A percentile compares a stretch with the other conserved stretches of the same genome.
Evolutionary conservation across 1,140 invertebrate species (phyloP).

Genomic region (Sweltsa coloradensis): DNA sequence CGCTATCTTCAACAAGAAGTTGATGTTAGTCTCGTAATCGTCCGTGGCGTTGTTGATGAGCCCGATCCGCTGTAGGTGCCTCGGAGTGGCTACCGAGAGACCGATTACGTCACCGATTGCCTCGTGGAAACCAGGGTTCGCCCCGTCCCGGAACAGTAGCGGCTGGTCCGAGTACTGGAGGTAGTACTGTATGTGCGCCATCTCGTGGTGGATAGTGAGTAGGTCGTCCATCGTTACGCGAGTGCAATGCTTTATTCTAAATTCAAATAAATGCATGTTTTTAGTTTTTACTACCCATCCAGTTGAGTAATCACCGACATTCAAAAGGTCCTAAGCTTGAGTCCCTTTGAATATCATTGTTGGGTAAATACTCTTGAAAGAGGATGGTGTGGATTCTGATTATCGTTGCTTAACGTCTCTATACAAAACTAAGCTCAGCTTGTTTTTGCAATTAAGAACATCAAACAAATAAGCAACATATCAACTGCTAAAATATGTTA

Average conservation of each 20-base stretch:
- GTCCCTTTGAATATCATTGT: too few species aligned
- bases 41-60: slow-evolving; percentile 54
- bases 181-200: slow-evolving; percentile 75
- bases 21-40: slow-evolving; percentile 55
- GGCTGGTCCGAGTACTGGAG: slow-evolving; percentile 67
- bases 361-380: too few species aligned
- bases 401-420: too few species aligned
- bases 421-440: too few species aligned
- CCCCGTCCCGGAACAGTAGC: slow-evolving; percentile 58
- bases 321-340: too few species aligned
- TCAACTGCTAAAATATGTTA: too few species aligned
- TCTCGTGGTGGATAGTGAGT: slow-evolving; percentile 72
- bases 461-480: too few species aligned
- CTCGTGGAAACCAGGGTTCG: slow-evolving; percentile 77
- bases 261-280: too few species aligned
- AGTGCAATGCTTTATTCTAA: slow-evolving; percentile 83
- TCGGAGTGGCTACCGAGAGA: slow-evolving; percentile 58
- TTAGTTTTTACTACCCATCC: too few species aligned
- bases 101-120: slow-evolving; percentile 78
- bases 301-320: too few species aligned
- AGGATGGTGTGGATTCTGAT: too few species aligned
- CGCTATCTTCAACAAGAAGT: slow-evolving; percentile 68
- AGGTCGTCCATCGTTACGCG: slow-evolving; percentile 68
- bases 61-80: slow-evolving; percentile 58
- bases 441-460: too few species aligned